Percentiles rank a stretch among this genome's conserved stretches.
Evolutionary conservation across 2,888 invertebrate genomes (phyloP).

Genomic region (Zhengitettix transpicula): DNA sequence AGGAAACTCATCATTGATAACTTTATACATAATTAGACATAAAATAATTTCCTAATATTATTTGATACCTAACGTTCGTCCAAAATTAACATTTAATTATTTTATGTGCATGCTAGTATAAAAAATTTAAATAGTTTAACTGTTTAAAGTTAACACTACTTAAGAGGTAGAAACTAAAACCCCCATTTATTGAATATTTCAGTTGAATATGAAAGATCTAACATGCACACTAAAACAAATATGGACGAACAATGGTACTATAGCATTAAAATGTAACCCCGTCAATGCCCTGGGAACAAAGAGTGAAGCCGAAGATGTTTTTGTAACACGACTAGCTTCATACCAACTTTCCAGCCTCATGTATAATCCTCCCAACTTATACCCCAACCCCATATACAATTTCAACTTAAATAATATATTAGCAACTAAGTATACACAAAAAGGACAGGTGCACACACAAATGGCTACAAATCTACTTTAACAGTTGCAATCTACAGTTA

Average conservation of each 20-base stretch:
- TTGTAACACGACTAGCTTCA: slow-evolving; percentile 7
- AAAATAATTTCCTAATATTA: not conserved
- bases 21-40: not conserved
- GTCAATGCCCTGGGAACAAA: slow-evolving; percentile 15
- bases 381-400: too few relatives aligned
- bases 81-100: slow-evolving; percentile 3
- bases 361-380: slow-evolving; percentile 11
- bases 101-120: slow-evolving; percentile 9
- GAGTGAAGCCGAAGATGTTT: slow-evolving; percentile 12
- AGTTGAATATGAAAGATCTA: slow-evolving; percentile 1
- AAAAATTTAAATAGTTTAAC: too few relatives aligned
- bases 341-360: slow-evolving; percentile 33
- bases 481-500: too few relatives aligned
- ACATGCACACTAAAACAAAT: slow-evolving; percentile 8
- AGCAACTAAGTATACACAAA: too few relatives aligned
- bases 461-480: too few relatives aligned
- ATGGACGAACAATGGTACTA: slow-evolving; percentile 8
- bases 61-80: slow-evolving; percentile 8
- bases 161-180: not conserved
- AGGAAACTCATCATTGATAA: not conserved
- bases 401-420: too few relatives aligned
- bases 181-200: not conserved
- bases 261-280: not conserved
- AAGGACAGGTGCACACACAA: too few relatives aligned
- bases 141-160: too few relatives aligned